Percentiles rank a stretch among this genome's conserved stretches.
Conservation (phyloP, 2,888 invertebrate species). For the Acrobeloides nanus region DNA sequence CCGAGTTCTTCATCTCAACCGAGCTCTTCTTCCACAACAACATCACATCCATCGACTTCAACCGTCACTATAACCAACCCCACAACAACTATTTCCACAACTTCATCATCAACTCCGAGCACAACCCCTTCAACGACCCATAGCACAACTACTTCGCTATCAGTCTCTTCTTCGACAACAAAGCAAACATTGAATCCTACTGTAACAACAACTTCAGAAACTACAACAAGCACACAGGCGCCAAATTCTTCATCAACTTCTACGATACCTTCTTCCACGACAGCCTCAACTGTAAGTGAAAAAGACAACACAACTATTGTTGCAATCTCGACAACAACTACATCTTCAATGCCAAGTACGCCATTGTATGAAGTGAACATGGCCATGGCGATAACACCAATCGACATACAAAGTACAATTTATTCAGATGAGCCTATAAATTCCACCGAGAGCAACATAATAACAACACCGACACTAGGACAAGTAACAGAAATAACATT, state of each 20-base stretch:
- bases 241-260: neutral
- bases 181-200: slow-evolving; percentile 5
- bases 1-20: slow-evolving; percentile 3
- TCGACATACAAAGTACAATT: too few relatives aligned
- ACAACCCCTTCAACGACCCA: neutral
- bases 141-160: slow-evolving; percentile 2
- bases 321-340: too few relatives aligned
- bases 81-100: slow-evolving; percentile 3
- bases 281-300: slow-evolving; percentile 4
- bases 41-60: slow-evolving; percentile 13
- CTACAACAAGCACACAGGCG: neutral
- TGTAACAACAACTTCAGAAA: slow-evolving; percentile 11
- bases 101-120: neutral
- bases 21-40: slow-evolving; percentile 3
- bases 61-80: neutral
- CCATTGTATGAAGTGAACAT: too few relatives aligned
- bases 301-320: neutral
- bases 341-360: too few relatives aligned
- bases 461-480: neutral
- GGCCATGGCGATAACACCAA: too few relatives aligned
- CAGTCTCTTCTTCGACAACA: slow-evolving; percentile 3
- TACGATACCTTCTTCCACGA: neutral
- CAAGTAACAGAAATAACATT: neutral
- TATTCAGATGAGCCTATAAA: too few relatives aligned
- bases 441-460: too few relatives aligned